Base-by-base conservation (phyloP, 2,113 vertebrate genomes). In the Boleophthalmus pectinirostris region DNA sequence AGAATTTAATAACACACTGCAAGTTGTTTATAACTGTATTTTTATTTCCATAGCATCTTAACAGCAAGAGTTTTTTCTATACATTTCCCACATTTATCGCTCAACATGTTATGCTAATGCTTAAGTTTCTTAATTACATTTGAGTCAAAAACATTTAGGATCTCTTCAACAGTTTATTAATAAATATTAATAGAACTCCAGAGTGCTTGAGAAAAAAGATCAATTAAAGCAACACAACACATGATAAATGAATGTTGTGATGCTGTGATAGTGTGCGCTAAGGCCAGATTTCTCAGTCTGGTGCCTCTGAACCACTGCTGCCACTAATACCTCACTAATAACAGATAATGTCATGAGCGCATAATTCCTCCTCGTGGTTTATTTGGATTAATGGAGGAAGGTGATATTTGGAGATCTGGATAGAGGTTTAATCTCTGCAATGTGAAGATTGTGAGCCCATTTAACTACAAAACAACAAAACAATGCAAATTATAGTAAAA, bases 281-380 rank as follows among this genome's bases (percentile, higher is more conserved):
- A 53, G 58, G 35, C 46, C 21, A 72, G 53, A 73, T 38, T 63
- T 29, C 70, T 69, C 58, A 43, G 53, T 46, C 11, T 43, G 73
- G 29, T 49, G 63, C 23, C 51, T 43, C 15, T 45, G 2, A 35
- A 68, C 25, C 68, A 64, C 70, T 68, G 53, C 46, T 49, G 75
- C 60, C 75, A 77, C 66, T 69, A 56, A 85, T 85, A 60, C 75
- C 78, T 73, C 75, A 73, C 76, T 84, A 82, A 87, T 72, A 84
- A 74, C 86, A 87, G 81, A 90, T 88, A 85, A 91, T 78, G 87
- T 88, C 82, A 80, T 87, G 84, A 79, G 86, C 81, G 73, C 83
- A 82, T 76, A 81, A 81, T 69, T 57, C 74, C 79, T 72, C 67
- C 73, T 63, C 43, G 73, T 43, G 85, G 75, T 88, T 90, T 90